Evolutionary conservation across 2,888 invertebrate genomes (phyloP), one percentile per base, ranked within the genome.

Genomic region (Norana najaformis): DNA sequence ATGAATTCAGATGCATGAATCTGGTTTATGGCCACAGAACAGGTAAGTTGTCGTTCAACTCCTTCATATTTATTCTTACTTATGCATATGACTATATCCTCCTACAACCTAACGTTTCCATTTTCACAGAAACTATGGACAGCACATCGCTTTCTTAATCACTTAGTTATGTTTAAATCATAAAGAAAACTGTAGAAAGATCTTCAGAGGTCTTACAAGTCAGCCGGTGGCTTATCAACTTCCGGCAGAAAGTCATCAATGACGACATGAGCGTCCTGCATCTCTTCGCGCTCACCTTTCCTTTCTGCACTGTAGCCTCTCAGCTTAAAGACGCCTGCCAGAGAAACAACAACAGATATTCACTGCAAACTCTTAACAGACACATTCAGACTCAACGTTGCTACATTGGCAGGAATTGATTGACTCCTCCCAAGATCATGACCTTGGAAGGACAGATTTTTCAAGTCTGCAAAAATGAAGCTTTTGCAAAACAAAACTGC

Each of bases 261-360:
- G 20, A 95, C 92, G 23, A 95, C 91, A 93, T 95, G 95, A 14
- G 94, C 94, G 93, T 96, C 96, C 92, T 96, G 95, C 96, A 96
- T 96, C 83, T 95, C 95, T 47, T 95, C 95, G 89, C 96, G 93
- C 92, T 96, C 95, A 30, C 96, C 96, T 93, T 95, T 94, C 90
- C 94, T 93, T 91, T 94, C 94, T 3, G 93, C 93, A 35, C 93
- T 91, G 91, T 92, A 95, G 53, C 94, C 94, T 89, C 93, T 93
- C 90, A 95, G 90, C 35, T 90, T 92, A 90, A 93, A 93, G 34
- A 53, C 20, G 37, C 85, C 90, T 90, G 38, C 37, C 34, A 83
- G n/a, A 47, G 34, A 36, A 35, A 90, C 69, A 53, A 69, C n/a
- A n/a, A 1, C n/a, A 69, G 53, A 53, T 30, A 53, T 23, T 16